phyloP scores from a whole-genome alignment of 2,888 invertebrate genomes.

The Ferrisia virgata region DNA sequence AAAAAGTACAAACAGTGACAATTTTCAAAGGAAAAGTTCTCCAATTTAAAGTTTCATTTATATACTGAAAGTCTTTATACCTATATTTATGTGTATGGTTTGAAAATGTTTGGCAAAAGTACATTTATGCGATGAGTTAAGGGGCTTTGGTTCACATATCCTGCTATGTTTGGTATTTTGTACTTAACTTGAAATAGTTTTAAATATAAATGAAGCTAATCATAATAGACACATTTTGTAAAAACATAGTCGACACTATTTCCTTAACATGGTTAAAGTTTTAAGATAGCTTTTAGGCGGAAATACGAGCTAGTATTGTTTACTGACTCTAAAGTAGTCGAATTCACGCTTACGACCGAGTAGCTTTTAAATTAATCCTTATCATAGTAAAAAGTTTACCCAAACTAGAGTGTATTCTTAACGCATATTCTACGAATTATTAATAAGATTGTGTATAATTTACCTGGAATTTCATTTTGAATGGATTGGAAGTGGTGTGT shows the following conservation, averaged over 20 bases:
- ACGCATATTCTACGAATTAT: background rate
- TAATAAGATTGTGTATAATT: background rate
- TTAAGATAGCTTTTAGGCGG: conserved; percentile 3
- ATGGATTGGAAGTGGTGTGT: conserved; percentile 3
- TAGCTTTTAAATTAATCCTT: conserved; percentile 3
- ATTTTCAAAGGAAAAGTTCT: background rate
- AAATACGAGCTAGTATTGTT: background rate
- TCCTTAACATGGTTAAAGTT: background rate
- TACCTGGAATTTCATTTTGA: conserved; percentile 30
- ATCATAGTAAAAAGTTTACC: conserved; percentile 3
- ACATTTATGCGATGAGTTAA: too few species aligned
- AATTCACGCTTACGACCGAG: background rate
- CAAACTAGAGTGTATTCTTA: background rate
- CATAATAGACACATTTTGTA: conserved; percentile 12
- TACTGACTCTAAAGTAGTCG: background rate
- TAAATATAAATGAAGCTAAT: background rate
- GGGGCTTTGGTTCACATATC: background rate
- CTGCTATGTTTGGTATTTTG: background rate
- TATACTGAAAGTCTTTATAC: too few species aligned
- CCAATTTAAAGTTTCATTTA: conserved; percentile 20
- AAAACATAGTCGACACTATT: background rate
- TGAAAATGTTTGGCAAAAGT: too few species aligned
- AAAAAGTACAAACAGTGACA: background rate
- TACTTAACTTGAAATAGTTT: background rate
- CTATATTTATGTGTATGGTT: too few species aligned